phyloP scores from a whole-genome alignment of 1,140 invertebrate genomes.

The Mycetomoellerius zeteki region DNA sequence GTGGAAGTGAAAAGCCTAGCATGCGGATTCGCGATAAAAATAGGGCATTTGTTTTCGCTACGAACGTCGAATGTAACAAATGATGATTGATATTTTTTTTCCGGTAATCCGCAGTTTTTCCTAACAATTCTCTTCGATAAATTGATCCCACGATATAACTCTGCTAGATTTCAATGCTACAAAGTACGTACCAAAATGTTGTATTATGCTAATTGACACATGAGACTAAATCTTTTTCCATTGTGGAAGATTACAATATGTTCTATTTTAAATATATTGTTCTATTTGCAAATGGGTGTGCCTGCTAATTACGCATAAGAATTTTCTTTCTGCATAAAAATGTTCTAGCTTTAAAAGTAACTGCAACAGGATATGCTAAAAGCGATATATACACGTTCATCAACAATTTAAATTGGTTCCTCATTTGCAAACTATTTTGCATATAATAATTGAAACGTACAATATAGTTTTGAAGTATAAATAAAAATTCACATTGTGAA shows the following conservation, averaged over 20 bases:
- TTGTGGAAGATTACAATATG: not conserved
- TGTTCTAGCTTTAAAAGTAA: not conserved
- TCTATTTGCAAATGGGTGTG: not conserved
- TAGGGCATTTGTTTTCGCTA: not conserved
- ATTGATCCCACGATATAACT: not conserved
- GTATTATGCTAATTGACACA: not conserved
- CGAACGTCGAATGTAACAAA: not conserved
- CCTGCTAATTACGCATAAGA: not conserved
- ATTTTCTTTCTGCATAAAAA: conserved; percentile 2
- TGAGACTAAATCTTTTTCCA: not conserved
- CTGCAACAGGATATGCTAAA: not conserved
- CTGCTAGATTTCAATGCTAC: not conserved
- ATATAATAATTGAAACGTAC: not conserved
- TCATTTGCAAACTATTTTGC: not conserved
- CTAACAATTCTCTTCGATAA: not conserved
- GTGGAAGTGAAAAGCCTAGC: conserved; percentile 29
- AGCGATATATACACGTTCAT: not conserved
- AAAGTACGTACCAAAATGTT: not conserved
- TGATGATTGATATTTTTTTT: conserved; percentile 20
- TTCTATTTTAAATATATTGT: not conserved
- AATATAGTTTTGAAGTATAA: not conserved
- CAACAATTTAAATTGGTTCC: not conserved
- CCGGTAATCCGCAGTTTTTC: not conserved
- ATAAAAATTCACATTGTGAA: not conserved
- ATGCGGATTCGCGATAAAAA: conserved; percentile 50